phyloP scores from a whole-genome alignment of 1,140 invertebrate species.

The Riptortus pedestris region DNA sequence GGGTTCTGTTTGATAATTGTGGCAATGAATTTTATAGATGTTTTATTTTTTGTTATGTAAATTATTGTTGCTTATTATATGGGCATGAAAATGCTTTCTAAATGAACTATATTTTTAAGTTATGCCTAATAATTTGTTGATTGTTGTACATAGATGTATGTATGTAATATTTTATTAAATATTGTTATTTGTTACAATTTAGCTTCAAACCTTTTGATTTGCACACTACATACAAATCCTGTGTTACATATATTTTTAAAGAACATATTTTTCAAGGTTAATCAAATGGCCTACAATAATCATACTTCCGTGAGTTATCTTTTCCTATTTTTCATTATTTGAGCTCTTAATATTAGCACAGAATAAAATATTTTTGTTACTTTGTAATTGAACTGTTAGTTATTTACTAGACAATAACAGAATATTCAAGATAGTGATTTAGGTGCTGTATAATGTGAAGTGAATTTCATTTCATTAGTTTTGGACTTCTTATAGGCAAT shows the following conservation, averaged over 20 bases:
- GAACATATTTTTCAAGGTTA: not conserved
- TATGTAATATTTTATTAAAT: not conserved
- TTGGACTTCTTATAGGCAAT: too few relatives aligned
- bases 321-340: not conserved
- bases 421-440: too few relatives aligned
- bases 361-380: not conserved
- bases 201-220: slow-evolving; percentile 12
- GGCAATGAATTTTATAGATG: slow-evolving; percentile 1
- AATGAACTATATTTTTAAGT: not conserved
- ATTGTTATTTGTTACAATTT: not conserved
- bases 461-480: too few relatives aligned
- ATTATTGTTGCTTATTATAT: not conserved
- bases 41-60: slow-evolving; percentile 11
- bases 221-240: slow-evolving; percentile 7
- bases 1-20: not conserved
- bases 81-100: not conserved
- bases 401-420: too few relatives aligned
- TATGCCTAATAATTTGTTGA: not conserved
- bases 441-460: too few relatives aligned
- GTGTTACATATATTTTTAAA: not conserved
- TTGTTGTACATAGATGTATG: not conserved
- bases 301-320: not conserved
- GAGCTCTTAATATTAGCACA: not conserved
- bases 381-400: not conserved
- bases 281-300: not conserved